Evolutionary conservation across 2,888 invertebrate genomes (phyloP).

Genomic region (Caenorhabditis sp.): DNA sequence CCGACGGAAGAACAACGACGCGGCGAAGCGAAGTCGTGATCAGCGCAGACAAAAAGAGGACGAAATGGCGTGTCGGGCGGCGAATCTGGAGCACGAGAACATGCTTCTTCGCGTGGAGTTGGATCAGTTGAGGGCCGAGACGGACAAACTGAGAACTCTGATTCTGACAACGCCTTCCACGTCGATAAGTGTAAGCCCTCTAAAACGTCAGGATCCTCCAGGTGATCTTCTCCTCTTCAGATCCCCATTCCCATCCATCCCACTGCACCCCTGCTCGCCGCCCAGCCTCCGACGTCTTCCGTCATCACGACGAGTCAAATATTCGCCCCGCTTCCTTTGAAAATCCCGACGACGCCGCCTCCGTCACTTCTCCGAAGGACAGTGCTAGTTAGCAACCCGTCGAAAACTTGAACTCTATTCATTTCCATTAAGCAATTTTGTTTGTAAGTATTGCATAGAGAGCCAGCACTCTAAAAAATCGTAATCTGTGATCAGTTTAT

Average conservation of each 20-base stretch:
- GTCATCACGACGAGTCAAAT: conserved; percentile 62
- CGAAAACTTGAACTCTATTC: conserved; percentile 25
- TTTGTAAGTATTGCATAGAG: conserved; percentile 46
- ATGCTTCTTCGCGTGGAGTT: conserved; percentile 81
- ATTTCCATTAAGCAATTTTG: background rate
- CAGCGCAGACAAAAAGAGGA: conserved; percentile 89
- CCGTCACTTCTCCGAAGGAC: conserved; percentile 53
- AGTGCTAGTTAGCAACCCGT: conserved; percentile 58
- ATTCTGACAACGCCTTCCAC: conserved; percentile 55
- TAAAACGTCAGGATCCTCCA: background rate
- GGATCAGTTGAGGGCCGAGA: conserved; percentile 62
- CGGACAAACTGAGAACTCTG: conserved; percentile 59
- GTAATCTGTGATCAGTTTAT: conserved; percentile 28
- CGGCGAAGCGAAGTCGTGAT: conserved; percentile 94
- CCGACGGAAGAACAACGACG: conserved; percentile 92
- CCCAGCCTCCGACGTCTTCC: conserved; percentile 30
- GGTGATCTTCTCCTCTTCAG: background rate
- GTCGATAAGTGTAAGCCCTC: conserved; percentile 36
- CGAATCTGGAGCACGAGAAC: conserved; percentile 90
- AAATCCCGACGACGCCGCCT: conserved; percentile 58
- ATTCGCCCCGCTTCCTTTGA: conserved; percentile 47
- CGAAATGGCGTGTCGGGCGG: conserved; percentile 90
- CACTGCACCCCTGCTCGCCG: conserved; percentile 21
- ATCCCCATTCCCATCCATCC: conserved; percentile 45
- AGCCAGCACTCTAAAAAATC: conserved; percentile 48